Conservation (phyloP, 2,113 vertebrate species). For the Ophthalmolycus amberensis region DNA sequence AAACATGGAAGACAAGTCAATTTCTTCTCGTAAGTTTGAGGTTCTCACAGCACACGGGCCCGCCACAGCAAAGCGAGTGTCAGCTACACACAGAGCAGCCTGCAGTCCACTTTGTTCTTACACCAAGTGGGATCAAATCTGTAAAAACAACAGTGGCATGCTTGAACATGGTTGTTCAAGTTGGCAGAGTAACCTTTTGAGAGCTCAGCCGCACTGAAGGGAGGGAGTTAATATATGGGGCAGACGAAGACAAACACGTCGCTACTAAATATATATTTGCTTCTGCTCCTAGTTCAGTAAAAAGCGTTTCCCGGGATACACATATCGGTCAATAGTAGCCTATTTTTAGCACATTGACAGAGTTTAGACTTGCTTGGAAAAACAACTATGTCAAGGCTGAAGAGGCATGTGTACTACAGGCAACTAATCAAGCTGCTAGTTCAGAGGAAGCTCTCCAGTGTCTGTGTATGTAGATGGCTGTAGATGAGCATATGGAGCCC, state of each 20-base stretch:
- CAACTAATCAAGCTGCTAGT: background rate
- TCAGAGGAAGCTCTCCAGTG: background rate
- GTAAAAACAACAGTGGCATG: background rate
- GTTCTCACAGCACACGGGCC: background rate
- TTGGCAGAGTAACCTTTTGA: slow-evolving; percentile 1
- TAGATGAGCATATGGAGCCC: background rate
- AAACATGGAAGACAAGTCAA: background rate
- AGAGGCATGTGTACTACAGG: background rate
- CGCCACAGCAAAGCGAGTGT: background rate
- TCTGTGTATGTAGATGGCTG: background rate
- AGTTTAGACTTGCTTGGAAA: background rate
- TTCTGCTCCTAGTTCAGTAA: background rate
- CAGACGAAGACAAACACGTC: background rate
- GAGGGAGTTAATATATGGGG: background rate
- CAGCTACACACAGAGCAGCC: background rate
- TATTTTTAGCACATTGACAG: background rate
- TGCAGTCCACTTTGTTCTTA: background rate
- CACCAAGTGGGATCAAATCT: slow-evolving; percentile 10
- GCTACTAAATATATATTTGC: background rate
- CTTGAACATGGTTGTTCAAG: background rate
- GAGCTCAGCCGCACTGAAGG: slow-evolving; percentile 2
- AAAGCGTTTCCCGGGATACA: background rate
- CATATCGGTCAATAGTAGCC: background rate
- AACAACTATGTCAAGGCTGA: background rate
- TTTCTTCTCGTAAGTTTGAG: background rate